Evolutionary conservation across 2,113 vertebrate species (phyloP).

Genomic region (Nerophis ophidion): DNA sequence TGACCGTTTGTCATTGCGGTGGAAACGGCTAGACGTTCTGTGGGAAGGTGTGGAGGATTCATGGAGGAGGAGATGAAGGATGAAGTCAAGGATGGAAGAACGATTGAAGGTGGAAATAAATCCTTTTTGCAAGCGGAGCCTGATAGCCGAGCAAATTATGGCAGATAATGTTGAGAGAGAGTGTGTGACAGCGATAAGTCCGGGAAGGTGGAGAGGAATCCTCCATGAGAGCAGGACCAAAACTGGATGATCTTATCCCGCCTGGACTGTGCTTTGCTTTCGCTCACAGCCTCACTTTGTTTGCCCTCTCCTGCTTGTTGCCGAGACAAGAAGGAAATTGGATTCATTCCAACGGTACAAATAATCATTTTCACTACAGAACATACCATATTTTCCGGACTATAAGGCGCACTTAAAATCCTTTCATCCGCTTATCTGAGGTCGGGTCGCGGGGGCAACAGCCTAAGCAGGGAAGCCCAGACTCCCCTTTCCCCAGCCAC

Average conservation of each 20-base stretch:
- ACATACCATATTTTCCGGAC: neutral
- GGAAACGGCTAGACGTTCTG: conserved; percentile 15
- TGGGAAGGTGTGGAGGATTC: conserved; percentile 10
- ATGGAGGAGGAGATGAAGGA: conserved; percentile 20
- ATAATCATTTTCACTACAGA: neutral
- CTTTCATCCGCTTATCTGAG: too few species aligned
- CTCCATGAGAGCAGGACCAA: conserved; percentile 18
- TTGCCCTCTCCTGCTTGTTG: conserved; percentile 17
- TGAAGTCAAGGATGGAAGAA: conserved; percentile 9
- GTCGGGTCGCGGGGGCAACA: too few species aligned
- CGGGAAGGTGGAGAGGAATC: conserved; percentile 42
- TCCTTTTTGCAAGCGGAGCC: conserved; percentile 9
- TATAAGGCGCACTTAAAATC: too few species aligned
- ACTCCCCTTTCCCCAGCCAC: too few species aligned
- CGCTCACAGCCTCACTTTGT: conserved; percentile 20
- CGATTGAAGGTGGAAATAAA: conserved; percentile 36
- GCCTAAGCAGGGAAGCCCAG: too few species aligned
- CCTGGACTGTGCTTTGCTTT: conserved; percentile 20
- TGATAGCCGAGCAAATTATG: conserved; percentile 39
- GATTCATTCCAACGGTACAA: neutral
- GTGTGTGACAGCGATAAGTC: conserved; percentile 46
- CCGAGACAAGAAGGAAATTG: neutral
- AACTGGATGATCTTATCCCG: conserved; percentile 45
- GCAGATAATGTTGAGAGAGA: conserved; percentile 39
- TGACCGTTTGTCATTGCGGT: conserved; percentile 63